These are phyloP conservation scores for Galaxias olidus DNA, from an alignment of 2,797 vertebrate species.

Conservation along the genomic window DNA sequence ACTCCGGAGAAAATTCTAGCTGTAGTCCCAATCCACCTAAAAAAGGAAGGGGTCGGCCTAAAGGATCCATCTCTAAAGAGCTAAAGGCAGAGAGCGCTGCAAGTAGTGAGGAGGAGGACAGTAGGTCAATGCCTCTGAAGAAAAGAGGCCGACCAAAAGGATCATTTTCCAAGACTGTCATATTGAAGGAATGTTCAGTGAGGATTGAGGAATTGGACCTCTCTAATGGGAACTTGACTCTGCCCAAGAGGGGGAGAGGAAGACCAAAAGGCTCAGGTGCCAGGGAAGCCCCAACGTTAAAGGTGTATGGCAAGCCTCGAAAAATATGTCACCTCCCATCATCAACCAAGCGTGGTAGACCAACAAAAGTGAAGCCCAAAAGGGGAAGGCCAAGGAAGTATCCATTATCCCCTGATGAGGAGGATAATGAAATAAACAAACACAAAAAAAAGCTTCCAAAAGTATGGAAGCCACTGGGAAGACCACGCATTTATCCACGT, in stretches of 20 bases:
- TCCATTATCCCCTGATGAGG: conserved; percentile 64
- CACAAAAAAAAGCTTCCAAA: conserved; percentile 56
- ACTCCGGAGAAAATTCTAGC: conserved; percentile 45
- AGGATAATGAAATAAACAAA: conserved; percentile 37
- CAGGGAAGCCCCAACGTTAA: conserved; percentile 46
- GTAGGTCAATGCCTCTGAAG: conserved; percentile 16
- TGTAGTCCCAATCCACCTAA: conserved; percentile 48
- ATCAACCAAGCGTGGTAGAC: conserved; percentile 59
- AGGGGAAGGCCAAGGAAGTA: conserved; percentile 74
- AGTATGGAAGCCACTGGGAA: conserved; percentile 75
- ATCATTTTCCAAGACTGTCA: too few relatives aligned
- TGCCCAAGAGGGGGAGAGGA: conserved; percentile 55
- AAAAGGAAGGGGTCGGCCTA: conserved; percentile 44
- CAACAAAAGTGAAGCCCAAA: conserved; percentile 56
- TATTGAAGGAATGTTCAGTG: too few relatives aligned
- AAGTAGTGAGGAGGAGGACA: conserved; percentile 31
- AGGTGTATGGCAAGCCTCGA: conserved; percentile 26
- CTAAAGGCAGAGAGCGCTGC: conserved; percentile 37
- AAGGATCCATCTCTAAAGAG: conserved; percentile 38
- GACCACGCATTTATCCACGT: conserved; percentile 75
- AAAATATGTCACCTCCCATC: too few relatives aligned
- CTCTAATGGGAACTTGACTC: too few relatives aligned
- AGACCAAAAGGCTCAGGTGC: conserved; percentile 71
- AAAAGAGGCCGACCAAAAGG: too few relatives aligned
- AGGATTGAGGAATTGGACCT: too few relatives aligned